Base-by-base conservation (phyloP, 2,797 vertebrate species). In the Melanotaenia trifasciata region DNA sequence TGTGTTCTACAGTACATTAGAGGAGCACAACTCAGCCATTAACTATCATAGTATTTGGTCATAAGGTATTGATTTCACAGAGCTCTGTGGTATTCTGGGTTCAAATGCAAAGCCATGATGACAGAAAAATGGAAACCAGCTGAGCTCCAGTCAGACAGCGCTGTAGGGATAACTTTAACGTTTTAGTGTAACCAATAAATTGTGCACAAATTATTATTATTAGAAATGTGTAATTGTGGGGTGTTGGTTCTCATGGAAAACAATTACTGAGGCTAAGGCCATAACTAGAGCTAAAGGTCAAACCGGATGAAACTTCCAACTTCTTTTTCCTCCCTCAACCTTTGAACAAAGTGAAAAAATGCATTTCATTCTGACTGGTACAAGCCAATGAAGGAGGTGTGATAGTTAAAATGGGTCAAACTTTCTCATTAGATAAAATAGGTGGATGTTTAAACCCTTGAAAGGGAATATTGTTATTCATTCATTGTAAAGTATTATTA, bases 121-220 rank as follows among this genome's bases (percentile, higher is more conserved):
- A 92, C 84, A 89, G 73, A 74, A 72, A 88, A 92, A 94, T 94
- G 84, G 47, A 87, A 93, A 90, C 84, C 93, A 92, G 80, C 85
- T 91, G 91, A 91, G 79, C 50, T 70, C 61, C 56, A 59, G 30
- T 59, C 69, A 72, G 70, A 80, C 88, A 83, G 70, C 83, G 82
- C 78, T 80, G 89, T 61, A 79, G 70, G 78, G 70, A 43, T 67
- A 57, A 79, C 66, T 67, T 79, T 85, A 91, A 83, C 66, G 57
- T 51, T 70, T 65, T 67, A 60, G 79, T 75, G 69, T 54, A 2
- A 62, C 73, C 76, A 80, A 78, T 83, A 72, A 85, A 83, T 16
- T 32, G 32, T 75, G 47, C 35, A 26, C 47, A 47, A 30, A 47
- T 65, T 62, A 81, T 79, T 62, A 81, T 79, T 61, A 75, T 58